Evolutionary conservation across 2,888 invertebrate genomes (phyloP).

Genomic region (Chesias legatella): DNA sequence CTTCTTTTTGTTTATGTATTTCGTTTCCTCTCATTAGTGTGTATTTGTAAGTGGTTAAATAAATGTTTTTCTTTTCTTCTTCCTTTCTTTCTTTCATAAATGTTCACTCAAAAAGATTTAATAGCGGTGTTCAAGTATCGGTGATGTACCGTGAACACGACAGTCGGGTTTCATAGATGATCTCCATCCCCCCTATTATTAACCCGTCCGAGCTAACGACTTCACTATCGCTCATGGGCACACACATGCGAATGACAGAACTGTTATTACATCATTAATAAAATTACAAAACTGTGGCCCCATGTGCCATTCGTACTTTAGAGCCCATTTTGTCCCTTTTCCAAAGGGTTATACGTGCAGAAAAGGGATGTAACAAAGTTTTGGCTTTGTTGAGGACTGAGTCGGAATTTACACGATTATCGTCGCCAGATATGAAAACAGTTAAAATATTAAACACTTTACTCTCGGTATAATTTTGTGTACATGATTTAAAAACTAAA

Average conservation of each 20-base stretch:
- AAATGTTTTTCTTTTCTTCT: no score
- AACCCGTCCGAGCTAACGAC: slow-evolving; percentile 76
- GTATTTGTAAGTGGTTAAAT: no score
- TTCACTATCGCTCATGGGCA: slow-evolving; percentile 76
- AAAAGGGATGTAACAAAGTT: slow-evolving; percentile 9
- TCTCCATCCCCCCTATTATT: slow-evolving; percentile 68
- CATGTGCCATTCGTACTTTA: slow-evolving; percentile 69
- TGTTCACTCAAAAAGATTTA: no score
- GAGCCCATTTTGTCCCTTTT: slow-evolving; percentile 50
- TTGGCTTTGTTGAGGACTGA: neutral
- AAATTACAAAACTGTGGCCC: slow-evolving; percentile 77
- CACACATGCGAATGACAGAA: slow-evolving; percentile 78
- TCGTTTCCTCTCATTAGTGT: no score
- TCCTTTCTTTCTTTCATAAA: no score
- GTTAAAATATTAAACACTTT: no score
- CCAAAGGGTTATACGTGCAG: slow-evolving; percentile 50
- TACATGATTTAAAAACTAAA: no score
- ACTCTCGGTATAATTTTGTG: no score
- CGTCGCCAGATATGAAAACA: no score
- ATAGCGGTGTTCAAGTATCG: neutral
- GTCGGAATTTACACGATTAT: no score
- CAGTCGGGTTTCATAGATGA: slow-evolving; percentile 61
- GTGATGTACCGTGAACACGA: slow-evolving; percentile 35
- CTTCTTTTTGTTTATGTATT: no score
- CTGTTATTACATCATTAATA: slow-evolving; percentile 81